Base-by-base conservation (phyloP, 2,888 invertebrate species). In the Schizotus pectinicornis region DNA sequence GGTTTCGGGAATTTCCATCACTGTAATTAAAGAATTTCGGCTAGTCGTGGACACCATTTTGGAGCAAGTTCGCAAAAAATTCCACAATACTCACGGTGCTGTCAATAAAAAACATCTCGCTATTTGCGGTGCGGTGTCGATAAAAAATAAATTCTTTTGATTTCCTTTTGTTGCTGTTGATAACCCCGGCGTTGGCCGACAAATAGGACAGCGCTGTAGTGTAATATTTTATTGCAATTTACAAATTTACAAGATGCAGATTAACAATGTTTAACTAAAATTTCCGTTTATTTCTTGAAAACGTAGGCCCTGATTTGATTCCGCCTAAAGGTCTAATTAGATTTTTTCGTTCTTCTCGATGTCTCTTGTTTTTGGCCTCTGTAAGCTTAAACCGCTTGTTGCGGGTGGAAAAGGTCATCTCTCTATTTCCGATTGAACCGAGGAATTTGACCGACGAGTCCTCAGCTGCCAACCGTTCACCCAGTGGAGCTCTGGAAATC, bases 391-490 rank as follows among this genome's bases (percentile, higher is more conserved):
- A 82, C 9, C 81, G 85, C 62, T 82, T 81, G 60, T 84, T 84
- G 63, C 84, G 84, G 69, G 88, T 83, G 2, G 83, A 83, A 71
- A 93, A 94, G 12, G 88, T 89, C 89, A 94, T 91, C 80, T 92
- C 90, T 49, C 88, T 84, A 75, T 89, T 92, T 38, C 93, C 89
- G 7, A 85, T 77, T 0, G 89, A 80, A 67, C 89, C 81, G 63
- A 85, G 71, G 71, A 87, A 71, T 76, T 81, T 77, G 69, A 84
- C 76, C 70, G 79, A 48, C 73, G 81, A 77, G 39, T 84, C 83
- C 70, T 90, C 88, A 61, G 81, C 83, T 47, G 82, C 77, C 14
- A 94, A 78, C 68, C 94, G 82, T 62, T 94, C 92, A 22, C 89
- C 92, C 30, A 95, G 81, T 67, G 86, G 86, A 34, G 85, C 80